A percentile compares a stretch with the other conserved stretches of the same genome.
These are phyloP conservation scores for Cotesia glomerata DNA, from an alignment of 1,140 invertebrate genomes.

Conservation along the genomic window DNA sequence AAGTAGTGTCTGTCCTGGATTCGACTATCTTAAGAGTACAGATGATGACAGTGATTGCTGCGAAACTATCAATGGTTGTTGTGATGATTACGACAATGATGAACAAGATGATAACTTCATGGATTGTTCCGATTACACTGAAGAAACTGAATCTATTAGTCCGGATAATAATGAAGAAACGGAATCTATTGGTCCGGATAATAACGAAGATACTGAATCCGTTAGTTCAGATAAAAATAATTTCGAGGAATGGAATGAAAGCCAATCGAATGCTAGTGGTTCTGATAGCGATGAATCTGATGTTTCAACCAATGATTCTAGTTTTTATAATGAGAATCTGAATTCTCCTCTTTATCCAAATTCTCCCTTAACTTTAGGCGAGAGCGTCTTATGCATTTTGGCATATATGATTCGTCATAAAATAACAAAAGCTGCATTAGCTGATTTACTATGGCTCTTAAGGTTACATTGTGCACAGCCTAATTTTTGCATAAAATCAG, in stretches of 20 bases:
- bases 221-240: no score
- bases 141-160: no score
- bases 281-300: neutral
- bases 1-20: no score
- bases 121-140: neutral
- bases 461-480: neutral
- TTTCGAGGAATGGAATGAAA: no score
- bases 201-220: no score
- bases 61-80: no score
- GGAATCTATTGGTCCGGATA: no score
- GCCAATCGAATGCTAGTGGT: neutral
- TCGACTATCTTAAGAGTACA: no score
- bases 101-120: neutral
- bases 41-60: no score
- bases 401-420: neutral
- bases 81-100: no score
- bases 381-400: neutral
- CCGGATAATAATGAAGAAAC: no score
- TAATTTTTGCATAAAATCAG: neutral
- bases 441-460: neutral
- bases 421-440: neutral
- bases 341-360: neutral
- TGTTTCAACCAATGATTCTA: neutral
- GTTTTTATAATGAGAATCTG: neutral
- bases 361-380: neutral